Base-by-base conservation (phyloP, 2,797 vertebrate genomes). In the Sebastes diploproa region DNA sequence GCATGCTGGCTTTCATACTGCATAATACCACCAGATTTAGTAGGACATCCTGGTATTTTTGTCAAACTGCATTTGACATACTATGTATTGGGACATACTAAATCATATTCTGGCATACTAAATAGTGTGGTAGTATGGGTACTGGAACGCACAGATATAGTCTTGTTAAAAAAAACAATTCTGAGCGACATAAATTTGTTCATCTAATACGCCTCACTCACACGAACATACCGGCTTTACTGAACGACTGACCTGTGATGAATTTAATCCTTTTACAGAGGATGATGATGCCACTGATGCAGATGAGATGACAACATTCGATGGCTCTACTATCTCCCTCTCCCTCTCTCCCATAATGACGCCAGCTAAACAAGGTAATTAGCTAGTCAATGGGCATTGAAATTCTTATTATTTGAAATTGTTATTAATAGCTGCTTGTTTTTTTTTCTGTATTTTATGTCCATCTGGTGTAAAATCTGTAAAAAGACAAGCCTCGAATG, bases 301-400 rank as follows among this genome's bases (percentile, higher is more conserved):
- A 52, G 95, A 95, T 36, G 95, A 95, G 91, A 94, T 95, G 91
- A 95, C 94, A 52, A 95, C 95, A 22, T 95, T 95, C 70, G 94
- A 96, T 11, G 94, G 94, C 61, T 95, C 96, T 63, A 97, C 97
- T 80, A 95, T 98, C 92, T 98, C 97, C 86, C 96, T 98, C 91
- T 97, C 97, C 86, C 96, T 98, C 80, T 98, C 98, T 85, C 97
- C 97, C 80, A 95, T 97, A 88, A 97, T 96, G 96, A 95, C 96
- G 81, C 96, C 97, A 88, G 95, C 93, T 89, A 96, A 95, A 94
- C 94, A 96, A 95, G 97, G 97, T 98, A 89, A 90, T 70, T 25
- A 72, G 36, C 16, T 20, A 18, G 6, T 75, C 14, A 58, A 25
- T 4, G 9, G 30, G 25, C 67, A 12, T 32, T 84, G 60, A 23